A percentile compares a stretch with the other conserved stretches of the same genome.
Conservation (phyloP, 2,797 vertebrate species). For the Pyrocephalus nanus region DNA sequence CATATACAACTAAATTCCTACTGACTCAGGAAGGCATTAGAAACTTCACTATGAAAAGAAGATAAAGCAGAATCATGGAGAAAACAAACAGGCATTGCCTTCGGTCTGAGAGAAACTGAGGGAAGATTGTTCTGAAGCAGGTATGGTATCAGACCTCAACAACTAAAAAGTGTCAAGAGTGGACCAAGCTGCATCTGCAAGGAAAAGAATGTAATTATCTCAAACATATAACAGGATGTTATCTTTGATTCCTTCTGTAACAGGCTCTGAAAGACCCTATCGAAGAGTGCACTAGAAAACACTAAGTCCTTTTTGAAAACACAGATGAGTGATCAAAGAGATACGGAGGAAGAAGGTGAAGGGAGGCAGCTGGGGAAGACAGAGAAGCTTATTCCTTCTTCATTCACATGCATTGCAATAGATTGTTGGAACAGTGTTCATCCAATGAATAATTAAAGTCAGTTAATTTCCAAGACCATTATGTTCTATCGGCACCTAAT, state of each 20-base stretch:
- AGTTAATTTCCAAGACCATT: not conserved
- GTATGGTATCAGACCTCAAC: not conserved
- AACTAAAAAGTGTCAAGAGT: not conserved
- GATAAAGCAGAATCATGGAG: not conserved
- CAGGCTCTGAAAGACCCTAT: not conserved
- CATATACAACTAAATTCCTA: not conserved
- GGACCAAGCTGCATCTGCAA: not conserved
- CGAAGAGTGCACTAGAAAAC: not conserved
- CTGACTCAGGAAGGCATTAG: not conserved
- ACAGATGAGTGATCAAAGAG: fast-evolving
- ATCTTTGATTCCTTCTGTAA: not conserved
- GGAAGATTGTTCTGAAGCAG: not conserved
- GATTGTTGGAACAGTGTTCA: not conserved
- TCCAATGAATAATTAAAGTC: not conserved
- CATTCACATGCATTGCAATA: not conserved
- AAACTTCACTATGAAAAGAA: not conserved
- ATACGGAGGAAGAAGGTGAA: not conserved
- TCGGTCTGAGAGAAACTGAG: not conserved
- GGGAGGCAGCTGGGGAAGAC: fast-evolving
- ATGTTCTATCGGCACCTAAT: not conserved
- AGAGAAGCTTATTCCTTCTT: not conserved
- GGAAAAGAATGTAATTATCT: not conserved
- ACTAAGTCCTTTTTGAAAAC: not conserved
- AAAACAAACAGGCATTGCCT: not conserved
- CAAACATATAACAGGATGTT: fast-evolving